Conservation (phyloP, 2,888 invertebrate species). For the Drosophila nr. fundita region DNA sequence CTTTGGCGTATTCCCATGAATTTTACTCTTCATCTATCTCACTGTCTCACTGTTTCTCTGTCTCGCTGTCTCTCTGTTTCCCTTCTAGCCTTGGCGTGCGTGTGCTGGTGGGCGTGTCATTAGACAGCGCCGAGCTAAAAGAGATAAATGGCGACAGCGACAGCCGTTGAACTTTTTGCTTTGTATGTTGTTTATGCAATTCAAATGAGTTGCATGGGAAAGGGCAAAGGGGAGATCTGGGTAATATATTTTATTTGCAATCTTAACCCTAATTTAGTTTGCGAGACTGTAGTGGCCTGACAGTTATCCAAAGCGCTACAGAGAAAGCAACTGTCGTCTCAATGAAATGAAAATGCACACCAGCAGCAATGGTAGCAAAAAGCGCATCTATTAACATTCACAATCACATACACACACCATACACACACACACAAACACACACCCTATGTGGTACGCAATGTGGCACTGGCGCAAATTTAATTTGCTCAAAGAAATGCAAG, state of each 20-base stretch:
- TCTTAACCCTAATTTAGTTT: conserved; percentile 79
- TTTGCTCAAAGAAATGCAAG: conserved; percentile 55
- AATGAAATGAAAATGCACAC: conserved; percentile 75
- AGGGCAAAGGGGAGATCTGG: conserved; percentile 9
- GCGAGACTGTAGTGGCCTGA: conserved; percentile 63
- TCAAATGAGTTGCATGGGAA: conserved; percentile 66
- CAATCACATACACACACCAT: conserved; percentile 21
- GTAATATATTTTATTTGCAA: conserved; percentile 79
- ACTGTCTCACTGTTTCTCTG: conserved; percentile 1
- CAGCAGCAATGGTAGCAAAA: conserved; percentile 57
- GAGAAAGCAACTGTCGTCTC: conserved; percentile 66
- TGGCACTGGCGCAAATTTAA: conserved; percentile 50
- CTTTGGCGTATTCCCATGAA: conserved; percentile 69
- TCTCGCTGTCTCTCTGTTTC: neutral
- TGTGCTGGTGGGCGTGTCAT: conserved; percentile 71
- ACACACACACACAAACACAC: conserved; percentile 31
- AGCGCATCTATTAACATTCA: conserved; percentile 70
- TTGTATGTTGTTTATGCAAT: conserved; percentile 77
- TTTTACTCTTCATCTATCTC: conserved; percentile 40
- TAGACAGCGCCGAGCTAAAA: conserved; percentile 75
- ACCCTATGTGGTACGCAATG: conserved; percentile 50
- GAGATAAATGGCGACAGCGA: conserved; percentile 74
- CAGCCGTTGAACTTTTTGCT: conserved; percentile 79
- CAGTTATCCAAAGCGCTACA: conserved; percentile 43
- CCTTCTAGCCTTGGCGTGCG: neutral